A percentile compares a stretch with the other conserved stretches of the same genome.
Conservation (phyloP, 2,888 invertebrate species). For the Idaea dimidiata region DNA sequence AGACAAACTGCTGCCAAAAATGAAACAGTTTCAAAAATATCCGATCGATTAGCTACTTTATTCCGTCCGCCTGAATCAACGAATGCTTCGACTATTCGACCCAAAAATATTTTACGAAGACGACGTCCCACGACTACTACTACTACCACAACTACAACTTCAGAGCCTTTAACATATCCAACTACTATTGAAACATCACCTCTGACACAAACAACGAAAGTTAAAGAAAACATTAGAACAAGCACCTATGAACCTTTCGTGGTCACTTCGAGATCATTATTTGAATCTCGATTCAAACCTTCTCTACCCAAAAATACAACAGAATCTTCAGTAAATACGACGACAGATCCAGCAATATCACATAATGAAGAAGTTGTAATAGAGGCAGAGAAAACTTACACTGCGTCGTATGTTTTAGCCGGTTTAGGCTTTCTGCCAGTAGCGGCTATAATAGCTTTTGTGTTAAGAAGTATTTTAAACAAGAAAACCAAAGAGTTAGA, state of each 20-base stretch:
- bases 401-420: constrained; percentile 82
- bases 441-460: constrained; percentile 79
- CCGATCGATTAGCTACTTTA: constrained; percentile 53
- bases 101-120: constrained; percentile 57
- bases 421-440: constrained; percentile 82
- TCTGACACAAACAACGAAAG: constrained; percentile 23
- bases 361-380: constrained; percentile 77
- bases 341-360: constrained; percentile 36
- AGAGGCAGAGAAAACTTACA: constrained; percentile 81
- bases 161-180: constrained; percentile 22
- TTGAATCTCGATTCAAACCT: constrained; percentile 60
- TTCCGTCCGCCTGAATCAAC: constrained; percentile 53
- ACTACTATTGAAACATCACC: constrained; percentile 2
- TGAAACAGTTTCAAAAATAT: constrained; percentile 46
- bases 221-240: constrained; percentile 33
- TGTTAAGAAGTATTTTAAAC: constrained; percentile 77
- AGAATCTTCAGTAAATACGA: constrained; percentile 42
- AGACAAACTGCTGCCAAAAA: constrained; percentile 36
- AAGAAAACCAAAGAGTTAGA: constrained; percentile 79
- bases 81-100: constrained; percentile 48
- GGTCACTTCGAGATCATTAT: constrained; percentile 72
- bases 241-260: constrained; percentile 50
- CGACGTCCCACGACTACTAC: constrained; percentile 73
- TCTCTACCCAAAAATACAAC: constrained; percentile 39
- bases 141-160: constrained; percentile 47